Base-by-base conservation (phyloP, 2,113 vertebrate species). In the Gallinago paraguaiae region DNA sequence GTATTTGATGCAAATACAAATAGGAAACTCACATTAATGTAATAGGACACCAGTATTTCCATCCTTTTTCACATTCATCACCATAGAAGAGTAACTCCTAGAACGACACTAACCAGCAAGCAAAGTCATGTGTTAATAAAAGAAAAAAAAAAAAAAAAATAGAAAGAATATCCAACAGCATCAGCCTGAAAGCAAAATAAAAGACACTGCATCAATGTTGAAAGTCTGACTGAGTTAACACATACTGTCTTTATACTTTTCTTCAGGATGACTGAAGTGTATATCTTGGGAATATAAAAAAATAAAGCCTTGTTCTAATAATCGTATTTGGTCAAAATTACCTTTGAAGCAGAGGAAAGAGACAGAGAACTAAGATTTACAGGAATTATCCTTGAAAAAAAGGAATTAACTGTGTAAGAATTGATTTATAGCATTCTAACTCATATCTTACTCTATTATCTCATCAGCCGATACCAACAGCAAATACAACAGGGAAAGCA, bases 61-160 rank as follows among this genome's bases (percentile, higher is more conserved):
- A 5, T 75, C 11, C 23, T 51, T 5, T 68, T 79, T 84, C n/a
- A 72, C 2, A 15, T 2, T 3, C 24, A 2, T 35, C 19, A 39
- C 37, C 22, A 3, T 6, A 72, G 9, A 86, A 57, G 2, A 43
- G 4, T 20, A 81, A 12, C 3, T 69, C 65, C 19, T 41, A 35
- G 27, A 77, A 75, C n/a, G 8, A 0, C 7, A 23, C 64, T 54
- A 56, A 30, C 43, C 13, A 90, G 25, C 3, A 57, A 54, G 24
- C 1, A 17, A 59, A 27, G 1, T 8, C 7, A 5, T 11, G 2
- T 24, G 4, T 28, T 35, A 9, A 81, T 46, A 27, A 60, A 53
- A 48, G 13, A 27, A 28, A 14, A 4, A 25, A 35, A 25, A 1
- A 31, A 28, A 20, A 0, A 1, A 46, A 53, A 13, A 0, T 37